These are phyloP conservation scores for Anoncus sp. DNA, from an alignment of 2,888 invertebrate genomes.

Conservation along the genomic window DNA sequence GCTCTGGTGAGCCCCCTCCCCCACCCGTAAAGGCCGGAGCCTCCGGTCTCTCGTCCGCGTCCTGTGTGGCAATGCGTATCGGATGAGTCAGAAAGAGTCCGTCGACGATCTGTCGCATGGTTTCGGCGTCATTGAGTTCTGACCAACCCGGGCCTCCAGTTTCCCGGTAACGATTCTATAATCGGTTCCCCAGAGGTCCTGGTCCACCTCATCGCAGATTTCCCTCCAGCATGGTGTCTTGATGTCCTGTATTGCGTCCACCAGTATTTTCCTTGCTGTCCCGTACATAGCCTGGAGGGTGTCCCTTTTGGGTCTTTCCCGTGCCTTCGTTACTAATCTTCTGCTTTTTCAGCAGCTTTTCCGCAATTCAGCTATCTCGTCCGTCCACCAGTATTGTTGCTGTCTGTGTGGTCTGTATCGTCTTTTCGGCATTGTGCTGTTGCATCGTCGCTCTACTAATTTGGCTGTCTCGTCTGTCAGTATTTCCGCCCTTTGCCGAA, in stretches of 20 bases:
- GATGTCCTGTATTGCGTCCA: constrained; percentile 47
- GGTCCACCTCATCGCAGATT: constrained; percentile 66
- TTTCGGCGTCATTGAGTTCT: constrained; percentile 40
- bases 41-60: not conserved
- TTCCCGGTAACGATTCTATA: constrained; percentile 66
- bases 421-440: constrained; percentile 23
- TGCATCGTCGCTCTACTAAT: constrained; percentile 24
- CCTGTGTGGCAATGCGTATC: constrained; percentile 10
- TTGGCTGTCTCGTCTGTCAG: constrained; percentile 53
- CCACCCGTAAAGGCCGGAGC: constrained; percentile 24
- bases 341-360: constrained; percentile 46
- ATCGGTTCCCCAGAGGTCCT: constrained; percentile 66
- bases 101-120: constrained; percentile 39
- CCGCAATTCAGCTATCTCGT: constrained; percentile 64
- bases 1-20: constrained; percentile 28
- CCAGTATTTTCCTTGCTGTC: constrained; percentile 49
- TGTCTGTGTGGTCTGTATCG: constrained; percentile 14
- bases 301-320: constrained; percentile 45
- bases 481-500: constrained; percentile 54
- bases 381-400: constrained; percentile 68
- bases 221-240: constrained; percentile 66
- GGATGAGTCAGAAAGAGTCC: constrained; percentile 56
- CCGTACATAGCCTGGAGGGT: constrained; percentile 34
- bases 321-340: constrained; percentile 49
- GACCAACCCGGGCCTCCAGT: constrained; percentile 34